Evolutionary conservation across 2,113 vertebrate species (phyloP), one percentile per base, ranked within the genome.

Genomic region (Verasper variegatus): DNA sequence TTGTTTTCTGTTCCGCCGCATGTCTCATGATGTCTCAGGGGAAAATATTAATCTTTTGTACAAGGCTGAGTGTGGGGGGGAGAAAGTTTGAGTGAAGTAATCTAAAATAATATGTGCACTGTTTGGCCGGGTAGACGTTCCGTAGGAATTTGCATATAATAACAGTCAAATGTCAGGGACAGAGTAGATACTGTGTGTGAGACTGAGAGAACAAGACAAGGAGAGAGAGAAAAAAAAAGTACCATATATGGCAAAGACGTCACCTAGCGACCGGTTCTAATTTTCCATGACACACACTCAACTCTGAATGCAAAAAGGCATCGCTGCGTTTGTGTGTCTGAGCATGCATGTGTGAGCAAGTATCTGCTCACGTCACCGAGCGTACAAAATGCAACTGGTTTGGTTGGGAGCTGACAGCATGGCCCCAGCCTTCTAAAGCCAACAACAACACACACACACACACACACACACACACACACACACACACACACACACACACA

Each of bases 251-350:
- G 94, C 61, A 93, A 91, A 65, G n/a, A 65, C 61, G 92, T 94
- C 69, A 85, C 94, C 72, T 86, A 87, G 95, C 90, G 94, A 95
- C 94, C 74, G 40, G 85, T 86, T 88, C 84, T 86, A 92, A 93
- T 94, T 95, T 96, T 96, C 95, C 95, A 96, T 96, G 93, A 95
- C 95, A 94, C 92, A 52, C 68, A 52, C 71, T 81, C 68, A 86
- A 77, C 88, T 74, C 68, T 75, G 83, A 88, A 85, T 71, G 79
- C 64, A 71, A 86, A 82, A 80, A 78, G 60, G 67, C 85, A 88
- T 91, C 66, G 55, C 55, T 56, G 68, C 58, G 64, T 5, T 55
- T 40, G 58, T 75, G 72, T 71, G 54, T 47, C 51, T 61, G 42
- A 17, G 47, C 18, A 2, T 51, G 47, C 18, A 18, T 59, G 76